Evolutionary conservation across 1,140 invertebrate genomes (phyloP).

Genomic region (Psilanteris sp.): DNA sequence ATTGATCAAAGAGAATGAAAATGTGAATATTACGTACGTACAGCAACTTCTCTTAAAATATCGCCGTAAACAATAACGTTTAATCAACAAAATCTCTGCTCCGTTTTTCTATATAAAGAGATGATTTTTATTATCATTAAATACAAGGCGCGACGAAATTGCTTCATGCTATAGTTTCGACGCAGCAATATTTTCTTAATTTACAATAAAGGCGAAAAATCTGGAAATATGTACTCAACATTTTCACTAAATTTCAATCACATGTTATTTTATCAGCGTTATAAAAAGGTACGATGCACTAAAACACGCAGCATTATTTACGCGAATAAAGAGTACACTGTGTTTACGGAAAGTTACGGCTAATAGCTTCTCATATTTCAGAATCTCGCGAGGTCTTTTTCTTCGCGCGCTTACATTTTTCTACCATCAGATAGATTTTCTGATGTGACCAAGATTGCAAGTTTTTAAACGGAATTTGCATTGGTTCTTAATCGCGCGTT

Average conservation of each 20-base stretch:
- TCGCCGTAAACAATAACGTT: slow-evolving; percentile 13
- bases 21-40: slow-evolving; percentile 1
- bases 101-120: slow-evolving; percentile 11
- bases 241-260: slow-evolving; percentile 59
- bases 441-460: too few species aligned
- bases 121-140: slow-evolving; percentile 36
- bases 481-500: too few species aligned
- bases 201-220: slow-evolving; percentile 44
- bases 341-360: slow-evolving; percentile 62
- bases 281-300: slow-evolving; percentile 53
- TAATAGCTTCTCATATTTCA: slow-evolving; percentile 75
- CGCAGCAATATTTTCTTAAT: slow-evolving; percentile 38
- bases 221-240: slow-evolving; percentile 50
- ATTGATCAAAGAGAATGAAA: neutral
- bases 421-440: too few species aligned
- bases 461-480: too few species aligned
- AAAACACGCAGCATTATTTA: slow-evolving; percentile 71
- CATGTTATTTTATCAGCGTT: slow-evolving; percentile 53
- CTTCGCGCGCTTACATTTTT: slow-evolving; percentile 38
- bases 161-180: slow-evolving; percentile 6
- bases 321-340: slow-evolving; percentile 64
- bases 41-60: neutral
- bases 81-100: slow-evolving; percentile 18
- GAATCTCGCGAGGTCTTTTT: slow-evolving; percentile 65
- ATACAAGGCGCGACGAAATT: slow-evolving; percentile 19